phyloP scores from a whole-genome alignment of 2,888 invertebrate species.

The Ditula angustiorana region DNA sequence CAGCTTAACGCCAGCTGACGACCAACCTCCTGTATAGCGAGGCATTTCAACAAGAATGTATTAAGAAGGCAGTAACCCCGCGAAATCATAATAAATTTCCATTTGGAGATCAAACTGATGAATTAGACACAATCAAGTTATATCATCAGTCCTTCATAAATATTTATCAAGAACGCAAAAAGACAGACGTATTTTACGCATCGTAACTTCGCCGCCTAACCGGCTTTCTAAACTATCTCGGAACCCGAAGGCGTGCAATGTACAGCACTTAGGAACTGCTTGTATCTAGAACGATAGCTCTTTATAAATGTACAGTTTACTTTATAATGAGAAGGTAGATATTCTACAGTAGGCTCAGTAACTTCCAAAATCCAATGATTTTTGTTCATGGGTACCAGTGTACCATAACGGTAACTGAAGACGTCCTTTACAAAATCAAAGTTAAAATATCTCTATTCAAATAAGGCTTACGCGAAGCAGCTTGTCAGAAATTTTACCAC shows the following conservation, averaged over 20 bases:
- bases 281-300: background rate
- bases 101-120: slow-evolving; percentile 3
- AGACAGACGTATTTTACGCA: background rate
- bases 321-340: background rate
- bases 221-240: background rate
- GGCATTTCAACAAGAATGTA: too few relatives aligned
- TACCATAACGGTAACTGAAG: too few relatives aligned
- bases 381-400: too few relatives aligned
- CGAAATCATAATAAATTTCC: background rate
- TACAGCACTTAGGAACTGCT: background rate
- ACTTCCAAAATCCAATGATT: too few relatives aligned
- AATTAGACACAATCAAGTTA: background rate
- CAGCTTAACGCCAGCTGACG: too few relatives aligned
- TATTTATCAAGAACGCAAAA: background rate
- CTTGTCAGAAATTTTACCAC: too few relatives aligned
- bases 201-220: background rate
- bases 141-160: slow-evolving; percentile 2
- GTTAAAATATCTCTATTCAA: too few relatives aligned
- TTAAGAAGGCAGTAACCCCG: background rate
- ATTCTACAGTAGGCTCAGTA: background rate
- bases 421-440: too few relatives aligned
- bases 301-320: background rate
- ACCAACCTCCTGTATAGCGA: too few relatives aligned
- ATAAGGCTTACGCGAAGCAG: too few relatives aligned
- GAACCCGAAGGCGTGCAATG: background rate